Evolutionary conservation across 2,797 vertebrate genomes (phyloP).

Genomic region (Myiotriccus ornatus): DNA sequence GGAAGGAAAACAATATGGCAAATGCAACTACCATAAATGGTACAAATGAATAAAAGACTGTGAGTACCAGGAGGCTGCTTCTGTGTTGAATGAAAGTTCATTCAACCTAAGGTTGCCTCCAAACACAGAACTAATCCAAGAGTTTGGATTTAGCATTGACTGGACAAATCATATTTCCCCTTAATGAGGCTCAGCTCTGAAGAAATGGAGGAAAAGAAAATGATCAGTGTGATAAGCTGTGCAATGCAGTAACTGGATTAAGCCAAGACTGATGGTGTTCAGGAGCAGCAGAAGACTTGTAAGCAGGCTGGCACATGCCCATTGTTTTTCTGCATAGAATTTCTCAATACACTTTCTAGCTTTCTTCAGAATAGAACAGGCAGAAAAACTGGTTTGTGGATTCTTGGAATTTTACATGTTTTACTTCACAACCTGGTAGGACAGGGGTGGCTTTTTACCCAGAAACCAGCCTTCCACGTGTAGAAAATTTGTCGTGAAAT

Average conservation of each 20-base stretch:
- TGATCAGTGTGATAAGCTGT: constrained; percentile 35
- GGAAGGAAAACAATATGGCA: not conserved
- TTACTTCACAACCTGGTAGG: not conserved
- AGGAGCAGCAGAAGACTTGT: constrained; percentile 23
- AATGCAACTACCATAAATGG: not conserved
- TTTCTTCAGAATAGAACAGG: not conserved
- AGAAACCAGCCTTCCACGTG: not conserved
- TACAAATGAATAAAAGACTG: not conserved
- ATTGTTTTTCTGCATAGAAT: constrained; percentile 29
- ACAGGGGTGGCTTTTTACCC: not conserved
- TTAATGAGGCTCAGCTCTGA: constrained; percentile 69
- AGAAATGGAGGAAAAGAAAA: constrained; percentile 29
- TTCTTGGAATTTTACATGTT: not conserved
- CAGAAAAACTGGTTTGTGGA: not conserved
- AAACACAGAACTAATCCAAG: constrained; percentile 48
- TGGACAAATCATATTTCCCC: constrained; percentile 62
- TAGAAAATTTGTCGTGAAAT: not conserved
- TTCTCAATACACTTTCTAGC: not conserved
- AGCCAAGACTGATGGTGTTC: constrained; percentile 37
- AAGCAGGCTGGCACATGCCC: constrained; percentile 35
- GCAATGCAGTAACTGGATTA: constrained; percentile 67
- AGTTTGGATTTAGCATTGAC: constrained; percentile 41
- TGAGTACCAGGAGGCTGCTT: not conserved
- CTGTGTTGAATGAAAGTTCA: constrained; percentile 31
- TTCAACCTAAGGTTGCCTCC: constrained; percentile 11